Base-by-base conservation (phyloP, 1,140 invertebrate species). In the Drosophila ogumai region DNA sequence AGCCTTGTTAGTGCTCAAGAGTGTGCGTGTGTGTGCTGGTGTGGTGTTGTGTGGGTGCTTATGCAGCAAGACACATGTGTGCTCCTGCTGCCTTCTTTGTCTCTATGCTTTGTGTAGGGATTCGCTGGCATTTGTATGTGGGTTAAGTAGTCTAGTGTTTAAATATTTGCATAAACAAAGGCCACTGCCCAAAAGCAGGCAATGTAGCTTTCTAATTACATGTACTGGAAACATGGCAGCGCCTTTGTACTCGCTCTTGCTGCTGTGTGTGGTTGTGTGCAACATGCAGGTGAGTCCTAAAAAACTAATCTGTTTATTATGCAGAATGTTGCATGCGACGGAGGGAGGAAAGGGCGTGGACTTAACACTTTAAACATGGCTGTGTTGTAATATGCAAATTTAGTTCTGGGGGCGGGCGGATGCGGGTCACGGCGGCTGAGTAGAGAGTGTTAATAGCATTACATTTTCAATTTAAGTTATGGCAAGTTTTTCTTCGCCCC, bases 131-230 rank as follows among this genome's bases (percentile, higher is more conserved):
- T 72, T 59, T 67, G 63, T 41, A 76, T 85, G 81, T 87, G 76
- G 84, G 84, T 87, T 87, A 87, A 88, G 80, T 87, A 77, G 84
- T 84, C 76, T 90, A 78, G 59, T 74, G 50, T 67, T 68, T 61
- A 78, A 77, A 81, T 74, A 88, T 88, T 90, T 88, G 58, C 85
- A 88, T 88, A 80, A 88, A 81, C 77, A 88, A 87, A 78, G 73
- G 67, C 74, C 60, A 69, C 44, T 57, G 63, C 79, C 82, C 43
- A 87, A 87, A 82, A 76, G 57, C 73, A 77, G 76, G 65, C 80
- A 88, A 80, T 76, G 66, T 65, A 28, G 41, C 50, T 71, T 82
- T 80, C 76, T 90, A 90, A 90, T 88, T 90, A 81, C 80, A 50
- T 69, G 73, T 59, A 46, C 34, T 34, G 38, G 19, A 46, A 31